phyloP scores from a whole-genome alignment of 2,888 invertebrate species.

The Diploptera punctata region DNA sequence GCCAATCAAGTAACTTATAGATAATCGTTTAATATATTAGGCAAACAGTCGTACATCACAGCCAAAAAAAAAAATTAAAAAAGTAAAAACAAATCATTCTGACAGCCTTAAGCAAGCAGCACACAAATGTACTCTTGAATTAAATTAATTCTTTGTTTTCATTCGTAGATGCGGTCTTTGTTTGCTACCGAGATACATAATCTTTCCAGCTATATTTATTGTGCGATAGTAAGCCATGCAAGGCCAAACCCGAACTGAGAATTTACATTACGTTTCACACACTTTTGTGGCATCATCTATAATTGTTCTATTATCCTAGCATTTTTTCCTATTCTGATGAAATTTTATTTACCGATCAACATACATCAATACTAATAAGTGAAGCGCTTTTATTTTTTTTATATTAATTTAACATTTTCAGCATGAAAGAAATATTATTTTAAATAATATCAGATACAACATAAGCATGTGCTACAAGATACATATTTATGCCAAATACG shows the following conservation, averaged over 20 bases:
- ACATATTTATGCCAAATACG: too few species aligned
- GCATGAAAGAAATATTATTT: too few species aligned
- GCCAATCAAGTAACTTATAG: not conserved
- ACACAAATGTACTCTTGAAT: conserved; percentile 24
- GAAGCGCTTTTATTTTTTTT: too few species aligned
- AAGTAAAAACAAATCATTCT: conserved; percentile 17
- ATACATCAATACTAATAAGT: too few species aligned
- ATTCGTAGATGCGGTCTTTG: not conserved
- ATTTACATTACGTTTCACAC: not conserved
- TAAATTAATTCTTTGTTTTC: not conserved
- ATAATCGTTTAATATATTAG: not conserved
- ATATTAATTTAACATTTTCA: too few species aligned
- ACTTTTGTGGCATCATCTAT: conserved; percentile 11
- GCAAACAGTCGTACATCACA: conserved; percentile 20
- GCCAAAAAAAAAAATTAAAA: conserved; percentile 20
- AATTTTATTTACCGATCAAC: too few species aligned
- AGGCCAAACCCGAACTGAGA: conserved; percentile 3
- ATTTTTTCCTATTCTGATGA: not conserved
- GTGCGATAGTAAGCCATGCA: conserved; percentile 25
- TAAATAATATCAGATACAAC: too few species aligned
- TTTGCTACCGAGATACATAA: not conserved
- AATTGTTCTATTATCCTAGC: conserved; percentile 9
- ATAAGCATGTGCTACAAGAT: too few species aligned
- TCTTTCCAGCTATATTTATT: conserved; percentile 6
- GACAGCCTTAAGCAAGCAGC: conserved; percentile 28